A percentile compares a stretch with the other conserved stretches of the same genome.
Conservation (phyloP, 2,888 invertebrate species). For the Pterostichus niger region DNA sequence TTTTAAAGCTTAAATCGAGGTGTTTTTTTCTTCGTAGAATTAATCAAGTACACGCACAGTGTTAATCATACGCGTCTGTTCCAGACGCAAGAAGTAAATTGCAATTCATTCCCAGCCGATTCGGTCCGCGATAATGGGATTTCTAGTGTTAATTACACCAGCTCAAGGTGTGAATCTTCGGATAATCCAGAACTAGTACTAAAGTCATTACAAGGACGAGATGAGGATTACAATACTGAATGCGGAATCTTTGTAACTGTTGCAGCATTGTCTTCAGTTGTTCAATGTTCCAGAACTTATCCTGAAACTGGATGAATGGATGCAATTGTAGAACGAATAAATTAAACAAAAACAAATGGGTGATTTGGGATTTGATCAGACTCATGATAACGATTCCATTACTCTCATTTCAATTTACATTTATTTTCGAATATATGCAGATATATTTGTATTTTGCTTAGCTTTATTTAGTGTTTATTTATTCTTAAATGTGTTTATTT, state of each 20-base stretch:
- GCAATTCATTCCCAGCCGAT: conserved; percentile 61
- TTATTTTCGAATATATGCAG: neutral
- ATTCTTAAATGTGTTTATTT: too few relatives aligned
- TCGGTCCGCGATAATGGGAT: conserved; percentile 64
- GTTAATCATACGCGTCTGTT: conserved; percentile 61
- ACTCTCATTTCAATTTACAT: neutral
- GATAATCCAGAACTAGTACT: conserved; percentile 62
- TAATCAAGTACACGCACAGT: conserved; percentile 16
- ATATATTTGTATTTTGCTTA: too few relatives aligned
- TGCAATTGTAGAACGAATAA: conserved; percentile 6
- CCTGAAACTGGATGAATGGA: neutral
- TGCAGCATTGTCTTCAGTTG: conserved; percentile 10
- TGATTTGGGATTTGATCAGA: conserved; percentile 5
- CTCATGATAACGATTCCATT: conserved; percentile 25
- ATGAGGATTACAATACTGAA: conserved; percentile 36
- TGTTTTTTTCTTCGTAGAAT: neutral
- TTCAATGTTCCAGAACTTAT: neutral
- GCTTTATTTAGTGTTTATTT: too few relatives aligned
- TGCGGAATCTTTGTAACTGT: conserved; percentile 30
- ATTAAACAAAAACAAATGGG: conserved; percentile 47
- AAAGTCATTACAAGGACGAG: conserved; percentile 62
- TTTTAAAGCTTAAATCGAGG: too few relatives aligned
- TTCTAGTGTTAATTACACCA: conserved; percentile 66
- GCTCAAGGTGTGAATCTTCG: conserved; percentile 67
- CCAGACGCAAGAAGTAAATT: conserved; percentile 63